Base-by-base conservation (phyloP, 1,140 invertebrate genomes). In the Yoshiicerus persimilis region DNA sequence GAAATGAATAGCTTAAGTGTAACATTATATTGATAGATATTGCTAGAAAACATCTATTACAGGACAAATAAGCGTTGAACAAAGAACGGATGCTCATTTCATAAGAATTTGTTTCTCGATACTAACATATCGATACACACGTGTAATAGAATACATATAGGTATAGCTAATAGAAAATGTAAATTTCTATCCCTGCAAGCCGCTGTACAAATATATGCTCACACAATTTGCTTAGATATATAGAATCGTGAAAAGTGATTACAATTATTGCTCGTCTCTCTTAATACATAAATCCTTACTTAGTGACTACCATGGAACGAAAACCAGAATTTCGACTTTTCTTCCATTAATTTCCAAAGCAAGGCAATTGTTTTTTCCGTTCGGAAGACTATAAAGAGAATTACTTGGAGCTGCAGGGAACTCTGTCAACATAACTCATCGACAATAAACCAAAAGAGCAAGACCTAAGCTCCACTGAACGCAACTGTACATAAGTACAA, bases 251-350 rank as follows among this genome's bases (percentile, higher is more conserved):
- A 80, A 80, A 36, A 34, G 30, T n/a, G 9, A 34, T 80, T 36
- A 80, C 75, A 80, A 36, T 80, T 80, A 80, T 80, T 32, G 32
- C 75, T 32, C 30, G 20, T 23, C 20, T 80, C 75, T 80, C 32
- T 80, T 80, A 23, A 80, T 70, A 70, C 66, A 70, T 66, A 27
- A 56, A 36, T 80, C 75, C 32, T 34, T n/a, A 32, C 30, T 34
- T 23, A 80, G 75, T 13, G 32, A 80, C 30, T 80, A 32, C 30
- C 30, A 34, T 80, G 20, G 4, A 80, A n/a, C 34, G 27, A 36
- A 80, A 80, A 80, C 75, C 75, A 80, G 75, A 80, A 36, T 80
- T 80, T 80, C 75, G 75, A 80, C 75, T 80, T 80, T 80, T 80
- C 75, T 80, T 80, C 75, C 32, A 36, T 80, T 38, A 80, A 80